Evolutionary conservation across 2,113 vertebrate genomes (phyloP).

Genomic region (Siphamia tubifer): DNA sequence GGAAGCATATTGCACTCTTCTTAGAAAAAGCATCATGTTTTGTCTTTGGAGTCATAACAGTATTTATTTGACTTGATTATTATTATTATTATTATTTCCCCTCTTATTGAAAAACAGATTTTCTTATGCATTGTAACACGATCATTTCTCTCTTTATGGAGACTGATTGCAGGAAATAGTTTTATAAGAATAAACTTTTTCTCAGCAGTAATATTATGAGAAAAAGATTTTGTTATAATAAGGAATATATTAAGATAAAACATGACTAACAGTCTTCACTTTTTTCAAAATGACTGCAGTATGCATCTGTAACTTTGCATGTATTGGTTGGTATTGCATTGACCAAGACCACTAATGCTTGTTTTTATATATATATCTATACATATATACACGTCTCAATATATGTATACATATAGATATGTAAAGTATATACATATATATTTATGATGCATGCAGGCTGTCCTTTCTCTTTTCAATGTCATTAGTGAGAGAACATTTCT

Average conservation of each 20-base stretch:
- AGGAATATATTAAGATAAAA: slow-evolving; percentile 6
- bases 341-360: slow-evolving; percentile 70
- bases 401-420: slow-evolving; percentile 53
- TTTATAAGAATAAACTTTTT: background rate
- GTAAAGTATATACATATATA: slow-evolving; percentile 21
- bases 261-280: background rate
- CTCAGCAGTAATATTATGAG: background rate
- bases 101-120: slow-evolving; percentile 4
- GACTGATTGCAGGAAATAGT: background rate
- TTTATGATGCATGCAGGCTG: slow-evolving; percentile 69
- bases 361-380: slow-evolving; percentile 35
- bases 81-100: background rate
- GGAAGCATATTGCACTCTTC: slow-evolving; percentile 72
- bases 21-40: slow-evolving; percentile 13
- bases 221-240: slow-evolving; percentile 36
- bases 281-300: slow-evolving; percentile 45
- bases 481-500: slow-evolving; percentile 39
- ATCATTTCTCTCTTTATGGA: slow-evolving; percentile 11
- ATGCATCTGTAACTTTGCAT: slow-evolving; percentile 76
- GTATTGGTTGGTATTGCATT: slow-evolving; percentile 72
- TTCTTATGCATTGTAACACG: slow-evolving; percentile 18
- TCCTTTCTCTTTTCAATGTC: slow-evolving; percentile 34
- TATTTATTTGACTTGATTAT: background rate
- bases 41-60: background rate
- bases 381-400: slow-evolving; percentile 13